These are phyloP conservation scores for Temnothorax curvispinosus DNA, from an alignment of 1,140 invertebrate species.

Conservation along the genomic window DNA sequence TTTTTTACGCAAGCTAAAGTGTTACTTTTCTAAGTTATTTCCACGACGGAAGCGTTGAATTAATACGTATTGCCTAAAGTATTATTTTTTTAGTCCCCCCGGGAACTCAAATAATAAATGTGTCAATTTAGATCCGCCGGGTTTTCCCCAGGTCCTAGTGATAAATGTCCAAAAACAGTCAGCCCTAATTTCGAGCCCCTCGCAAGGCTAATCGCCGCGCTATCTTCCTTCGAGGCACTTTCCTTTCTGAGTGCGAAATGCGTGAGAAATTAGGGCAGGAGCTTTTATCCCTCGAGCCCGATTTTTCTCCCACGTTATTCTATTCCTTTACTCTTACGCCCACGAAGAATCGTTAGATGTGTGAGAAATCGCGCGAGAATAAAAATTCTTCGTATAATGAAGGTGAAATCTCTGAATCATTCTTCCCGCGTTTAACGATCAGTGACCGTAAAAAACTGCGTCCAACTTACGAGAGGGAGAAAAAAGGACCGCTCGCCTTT, in stretches of 20 bases:
- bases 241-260: not conserved
- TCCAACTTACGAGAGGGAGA: not conserved
- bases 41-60: not conserved
- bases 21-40: slow-evolving; percentile 3
- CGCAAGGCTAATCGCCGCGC: slow-evolving; percentile 26
- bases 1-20: not conserved
- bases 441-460: not conserved
- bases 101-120: not conserved
- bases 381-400: slow-evolving; percentile 7
- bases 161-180: slow-evolving; percentile 63
- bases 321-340: slow-evolving; percentile 11
- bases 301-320: slow-evolving; percentile 44
- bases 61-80: not conserved
- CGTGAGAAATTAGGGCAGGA: slow-evolving; percentile 53
- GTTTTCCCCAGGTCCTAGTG: not conserved
- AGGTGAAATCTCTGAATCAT: slow-evolving; percentile 26
- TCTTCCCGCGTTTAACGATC: slow-evolving; percentile 12
- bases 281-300: slow-evolving; percentile 25
- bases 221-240: slow-evolving; percentile 10
- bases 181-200: slow-evolving; percentile 52
- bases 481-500: not conserved
- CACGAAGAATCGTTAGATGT: not conserved
- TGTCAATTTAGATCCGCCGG: slow-evolving; percentile 15
- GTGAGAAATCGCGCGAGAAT: not conserved
- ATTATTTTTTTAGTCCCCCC: not conserved